phyloP scores from a whole-genome alignment of 2,113 vertebrate genomes.

The Protobothrops flavoviridis region DNA sequence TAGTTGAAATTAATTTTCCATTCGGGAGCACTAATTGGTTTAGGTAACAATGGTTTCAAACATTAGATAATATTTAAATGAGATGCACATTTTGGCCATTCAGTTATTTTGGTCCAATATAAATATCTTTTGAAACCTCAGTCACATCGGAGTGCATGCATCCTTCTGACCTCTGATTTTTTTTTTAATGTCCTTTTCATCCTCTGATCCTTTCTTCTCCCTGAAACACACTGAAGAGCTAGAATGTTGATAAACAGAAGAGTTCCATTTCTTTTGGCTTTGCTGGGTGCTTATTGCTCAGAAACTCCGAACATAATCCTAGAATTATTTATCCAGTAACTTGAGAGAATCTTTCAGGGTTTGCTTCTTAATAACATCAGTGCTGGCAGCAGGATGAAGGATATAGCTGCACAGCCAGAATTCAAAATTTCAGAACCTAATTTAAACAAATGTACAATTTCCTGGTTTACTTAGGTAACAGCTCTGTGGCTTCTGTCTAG shows the following conservation, averaged over 20 bases:
- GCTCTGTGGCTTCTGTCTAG: slow-evolving; percentile 49
- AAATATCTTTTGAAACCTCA: not conserved
- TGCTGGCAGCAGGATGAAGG: slow-evolving; percentile 4
- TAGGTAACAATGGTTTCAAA: not conserved
- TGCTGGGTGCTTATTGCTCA: not conserved
- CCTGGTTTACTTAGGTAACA: slow-evolving; percentile 54
- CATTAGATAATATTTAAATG: not conserved
- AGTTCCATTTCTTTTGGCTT: not conserved
- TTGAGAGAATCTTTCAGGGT: not conserved
- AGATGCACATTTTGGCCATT: not conserved
- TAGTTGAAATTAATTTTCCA: not conserved
- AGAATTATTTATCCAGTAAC: not conserved
- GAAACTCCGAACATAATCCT: not conserved
- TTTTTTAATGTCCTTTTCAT: not conserved
- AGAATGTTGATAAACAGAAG: accelerated
- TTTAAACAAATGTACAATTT: slow-evolving; percentile 38
- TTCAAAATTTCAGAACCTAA: slow-evolving; percentile 27
- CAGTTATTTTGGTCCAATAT: not conserved
- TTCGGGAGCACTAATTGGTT: not conserved
- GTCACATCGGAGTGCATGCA: accelerated
- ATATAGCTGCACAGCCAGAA: not conserved
- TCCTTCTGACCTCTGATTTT: not conserved
- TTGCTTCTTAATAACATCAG: not conserved
- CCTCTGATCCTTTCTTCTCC: not conserved
- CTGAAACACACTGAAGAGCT: not conserved